Percentiles rank a stretch among this genome's conserved stretches.
Evolutionary conservation across 2,113 vertebrate genomes (phyloP).

Genomic region (Oostethus manadensis): DNA sequence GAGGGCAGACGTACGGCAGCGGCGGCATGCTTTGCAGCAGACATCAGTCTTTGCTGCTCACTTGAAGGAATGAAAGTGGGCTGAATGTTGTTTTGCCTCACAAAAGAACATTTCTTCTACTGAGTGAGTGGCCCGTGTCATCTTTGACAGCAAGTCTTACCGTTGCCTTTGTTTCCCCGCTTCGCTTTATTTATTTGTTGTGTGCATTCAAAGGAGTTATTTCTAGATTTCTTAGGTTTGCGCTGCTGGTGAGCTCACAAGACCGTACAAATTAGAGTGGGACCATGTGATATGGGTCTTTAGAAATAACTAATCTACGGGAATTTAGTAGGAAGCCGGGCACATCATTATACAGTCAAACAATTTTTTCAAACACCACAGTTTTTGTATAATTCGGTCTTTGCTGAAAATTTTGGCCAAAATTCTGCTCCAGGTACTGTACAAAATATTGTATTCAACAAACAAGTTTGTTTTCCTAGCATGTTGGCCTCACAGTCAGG

Average conservation of each 20-base stretch:
- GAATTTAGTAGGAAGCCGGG: too few species aligned
- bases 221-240: not conserved
- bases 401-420: too few species aligned
- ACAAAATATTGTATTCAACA: too few species aligned
- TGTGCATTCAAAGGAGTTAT: constrained; percentile 7
- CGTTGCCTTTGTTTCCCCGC: constrained; percentile 1
- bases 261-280: not conserved
- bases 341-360: too few species aligned
- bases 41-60: constrained; percentile 54
- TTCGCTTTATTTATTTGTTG: constrained; percentile 5
- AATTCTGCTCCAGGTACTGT: too few species aligned
- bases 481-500: too few species aligned
- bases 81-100: constrained; percentile 1
- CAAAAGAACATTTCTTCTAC: constrained; percentile 10
- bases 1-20: constrained; percentile 31
- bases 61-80: constrained; percentile 28
- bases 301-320: too few species aligned
- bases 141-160: constrained; percentile 23
- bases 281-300: not conserved
- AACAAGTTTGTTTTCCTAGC: too few species aligned
- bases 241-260: not conserved
- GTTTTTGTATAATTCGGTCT: too few species aligned
- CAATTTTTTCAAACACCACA: too few species aligned
- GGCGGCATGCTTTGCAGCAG: constrained; percentile 52
- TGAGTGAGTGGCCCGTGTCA: constrained; percentile 20